These are phyloP conservation scores for Isotomurus palustris DNA, from an alignment of 2,888 invertebrate species.

Conservation along the genomic window DNA sequence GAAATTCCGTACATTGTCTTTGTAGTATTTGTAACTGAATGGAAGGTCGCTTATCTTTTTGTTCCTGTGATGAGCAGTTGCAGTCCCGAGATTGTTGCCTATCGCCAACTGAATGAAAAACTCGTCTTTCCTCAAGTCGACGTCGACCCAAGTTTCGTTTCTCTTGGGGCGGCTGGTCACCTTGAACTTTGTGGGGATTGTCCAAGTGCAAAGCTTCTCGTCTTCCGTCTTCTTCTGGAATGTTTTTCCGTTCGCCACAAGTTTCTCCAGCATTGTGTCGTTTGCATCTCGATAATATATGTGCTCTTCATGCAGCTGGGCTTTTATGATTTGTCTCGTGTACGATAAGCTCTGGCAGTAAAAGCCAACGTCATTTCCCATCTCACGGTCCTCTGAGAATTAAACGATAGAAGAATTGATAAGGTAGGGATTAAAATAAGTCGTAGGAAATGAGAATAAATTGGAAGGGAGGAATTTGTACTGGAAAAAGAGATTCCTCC, in stretches of 20 bases:
- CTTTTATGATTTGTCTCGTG: background rate
- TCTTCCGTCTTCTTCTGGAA: background rate
- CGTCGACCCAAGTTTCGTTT: background rate
- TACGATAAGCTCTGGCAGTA: background rate
- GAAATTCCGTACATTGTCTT: too few species aligned
- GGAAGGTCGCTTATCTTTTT: background rate
- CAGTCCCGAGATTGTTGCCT: background rate
- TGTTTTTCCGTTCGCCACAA: background rate
- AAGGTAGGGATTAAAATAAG: too few species aligned
- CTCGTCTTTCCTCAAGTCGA: background rate
- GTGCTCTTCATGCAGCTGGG: background rate
- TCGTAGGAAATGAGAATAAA: too few species aligned
- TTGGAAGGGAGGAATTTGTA: too few species aligned
- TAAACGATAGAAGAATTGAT: too few species aligned
- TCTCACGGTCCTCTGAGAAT: background rate
- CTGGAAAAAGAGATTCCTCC: background rate
- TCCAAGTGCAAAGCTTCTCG: background rate
- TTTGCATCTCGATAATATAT: background rate
- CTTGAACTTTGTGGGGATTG: background rate
- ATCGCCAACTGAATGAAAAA: background rate
- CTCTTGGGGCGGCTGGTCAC: background rate
- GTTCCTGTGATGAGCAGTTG: slow-evolving; percentile 2
- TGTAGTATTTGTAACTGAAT: background rate
- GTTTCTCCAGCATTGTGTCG: background rate
- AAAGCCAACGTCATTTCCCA: background rate